Evolutionary conservation across 2,888 invertebrate genomes (phyloP), one percentile per base, ranked within the genome.

Genomic region (Sphaerophoria rueppellii): DNA sequence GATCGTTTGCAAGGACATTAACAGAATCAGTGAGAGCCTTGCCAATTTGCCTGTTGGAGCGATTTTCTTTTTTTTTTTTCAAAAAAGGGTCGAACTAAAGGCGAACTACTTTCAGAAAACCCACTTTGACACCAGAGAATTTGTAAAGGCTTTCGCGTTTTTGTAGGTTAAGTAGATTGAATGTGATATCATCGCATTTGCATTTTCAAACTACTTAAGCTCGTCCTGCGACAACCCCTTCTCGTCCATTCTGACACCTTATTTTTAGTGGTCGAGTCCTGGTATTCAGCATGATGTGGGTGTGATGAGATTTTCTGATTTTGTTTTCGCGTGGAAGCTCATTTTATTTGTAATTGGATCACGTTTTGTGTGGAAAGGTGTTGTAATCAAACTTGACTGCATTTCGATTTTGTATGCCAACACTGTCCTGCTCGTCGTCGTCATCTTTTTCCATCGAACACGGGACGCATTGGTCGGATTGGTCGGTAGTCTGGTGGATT

Each of bases 261-360:
- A 4, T 12, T 32, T 54, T 0, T 7, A 57, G 32, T 7, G 16
- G n/a, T 12, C 32, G 50, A 11, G 58, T 34, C 40, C 60, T 48
- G 54, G 32, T 73, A 40, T 40, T 40, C 40, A 40, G 43, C 32
- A 12, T 73, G 16, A 16, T 50, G 11, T 16, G 16, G 24, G 6
- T 37, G 16, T 14, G 46, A 52, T 5, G 14, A 12, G 16, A n/a
- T 35, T 65, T 6, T 14, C 34, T 48, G 11, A 12, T 12, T 43
- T 11, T 46, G 24, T 14, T 34, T 61, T 34, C 37, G 16, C 52
- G 60, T 40, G 43, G 50, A 52, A 58, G 70, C 73, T 72, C 69
- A 69, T 82, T 82, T 82, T 78, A 58, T 77, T 78, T 69, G 73
- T 78, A 78, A 82, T 78, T 82, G 82, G 82, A 82, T 82, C 82